phyloP scores from a whole-genome alignment of 2,888 invertebrate genomes.

The Papilio demoleus region DNA sequence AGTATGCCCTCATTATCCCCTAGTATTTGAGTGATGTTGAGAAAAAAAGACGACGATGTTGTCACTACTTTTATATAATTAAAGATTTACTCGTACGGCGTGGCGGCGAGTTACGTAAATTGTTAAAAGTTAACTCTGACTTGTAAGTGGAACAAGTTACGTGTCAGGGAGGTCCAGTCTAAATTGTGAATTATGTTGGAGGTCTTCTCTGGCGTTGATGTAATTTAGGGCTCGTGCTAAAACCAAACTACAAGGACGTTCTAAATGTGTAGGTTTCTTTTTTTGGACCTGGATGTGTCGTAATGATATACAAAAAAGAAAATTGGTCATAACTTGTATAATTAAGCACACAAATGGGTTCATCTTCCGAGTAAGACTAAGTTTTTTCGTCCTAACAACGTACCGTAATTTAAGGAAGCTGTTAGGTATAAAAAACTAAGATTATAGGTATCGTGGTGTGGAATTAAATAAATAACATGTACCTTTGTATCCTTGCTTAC shows the following conservation, averaged over 20 bases:
- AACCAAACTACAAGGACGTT: not conserved
- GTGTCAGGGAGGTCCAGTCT: not conserved
- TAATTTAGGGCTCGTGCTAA: conserved; percentile 28
- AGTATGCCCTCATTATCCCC: conserved; percentile 42
- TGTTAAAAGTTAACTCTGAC: conserved; percentile 34
- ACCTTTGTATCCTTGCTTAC: conserved; percentile 55
- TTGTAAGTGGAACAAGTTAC: not conserved
- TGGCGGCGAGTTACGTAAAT: conserved; percentile 42
- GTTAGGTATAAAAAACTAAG: conserved; percentile 33
- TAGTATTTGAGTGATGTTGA: conserved; percentile 46
- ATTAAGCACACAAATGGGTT: conserved; percentile 25
- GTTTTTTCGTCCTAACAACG: conserved; percentile 31
- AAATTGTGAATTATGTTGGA: not conserved
- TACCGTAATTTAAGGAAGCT: conserved; percentile 36
- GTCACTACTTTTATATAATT: conserved; percentile 48
- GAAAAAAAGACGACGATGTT: conserved; percentile 44
- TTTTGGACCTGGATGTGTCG: conserved; percentile 1
- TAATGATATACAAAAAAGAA: conserved; percentile 24
- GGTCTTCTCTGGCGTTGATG: not conserved
- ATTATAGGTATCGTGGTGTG: conserved; percentile 44
- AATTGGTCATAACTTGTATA: conserved; percentile 17
- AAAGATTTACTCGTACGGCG: conserved; percentile 46
- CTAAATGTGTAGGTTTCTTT: conserved; percentile 15
- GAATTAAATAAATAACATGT: conserved; percentile 66
- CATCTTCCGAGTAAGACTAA: conserved; percentile 24